Evolutionary conservation across 2,888 invertebrate species (phyloP).

Genomic region (Hemithea aestivaria): DNA sequence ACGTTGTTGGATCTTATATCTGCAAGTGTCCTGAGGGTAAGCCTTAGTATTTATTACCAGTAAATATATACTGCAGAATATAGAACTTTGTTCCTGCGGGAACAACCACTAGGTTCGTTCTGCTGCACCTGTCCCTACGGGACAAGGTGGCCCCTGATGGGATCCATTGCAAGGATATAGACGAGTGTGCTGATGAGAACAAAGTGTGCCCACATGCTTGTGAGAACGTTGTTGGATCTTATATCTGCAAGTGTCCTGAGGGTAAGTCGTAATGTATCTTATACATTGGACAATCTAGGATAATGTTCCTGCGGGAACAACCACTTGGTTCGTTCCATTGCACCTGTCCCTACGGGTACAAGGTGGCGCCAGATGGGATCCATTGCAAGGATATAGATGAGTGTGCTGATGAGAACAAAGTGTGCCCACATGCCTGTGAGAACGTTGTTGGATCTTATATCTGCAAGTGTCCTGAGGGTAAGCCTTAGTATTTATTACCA

Average conservation of each 20-base stretch:
- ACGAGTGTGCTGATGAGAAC: constrained; percentile 89
- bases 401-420: constrained; percentile 86
- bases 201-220: constrained; percentile 89
- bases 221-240: constrained; percentile 91
- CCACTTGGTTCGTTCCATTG: constrained; percentile 92
- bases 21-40: constrained; percentile 87
- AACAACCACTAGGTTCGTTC: too few species aligned
- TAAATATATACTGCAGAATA: too few species aligned
- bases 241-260: constrained; percentile 90
- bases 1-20: constrained; percentile 90
- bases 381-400: constrained; percentile 94
- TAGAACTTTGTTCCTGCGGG: too few species aligned
- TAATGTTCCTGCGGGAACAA: too few species aligned
- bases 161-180: constrained; percentile 90
- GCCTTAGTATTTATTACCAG: constrained; percentile 5
- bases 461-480: constrained; percentile 88
- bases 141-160: constrained; percentile 88
- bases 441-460: constrained; percentile 91
- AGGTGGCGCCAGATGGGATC: constrained; percentile 87
- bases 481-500: constrained; percentile 17
- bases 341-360: constrained; percentile 92
- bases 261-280: constrained; percentile 45
- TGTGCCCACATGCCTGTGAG: constrained; percentile 90
- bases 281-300: too few species aligned
- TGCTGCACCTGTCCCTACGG: constrained; percentile 93